phyloP scores from a whole-genome alignment of 2,888 invertebrate species.

The Pimpla rufipes region DNA sequence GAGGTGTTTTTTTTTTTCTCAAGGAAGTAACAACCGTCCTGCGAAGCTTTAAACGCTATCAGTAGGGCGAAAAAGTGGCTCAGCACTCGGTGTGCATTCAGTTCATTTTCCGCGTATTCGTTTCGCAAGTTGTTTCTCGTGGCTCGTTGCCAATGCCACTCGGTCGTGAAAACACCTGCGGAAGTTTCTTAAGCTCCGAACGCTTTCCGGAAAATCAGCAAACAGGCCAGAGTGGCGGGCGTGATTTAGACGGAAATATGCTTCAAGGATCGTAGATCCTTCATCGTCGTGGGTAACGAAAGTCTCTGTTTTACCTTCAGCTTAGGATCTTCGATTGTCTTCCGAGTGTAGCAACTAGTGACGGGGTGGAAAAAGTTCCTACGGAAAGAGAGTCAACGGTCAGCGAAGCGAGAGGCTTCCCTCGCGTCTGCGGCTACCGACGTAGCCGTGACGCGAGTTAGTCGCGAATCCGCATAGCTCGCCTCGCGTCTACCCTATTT shows the following conservation, averaged over 20 bases:
- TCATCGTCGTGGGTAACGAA: too few relatives aligned
- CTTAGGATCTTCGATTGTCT: not conserved
- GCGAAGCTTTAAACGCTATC: not conserved
- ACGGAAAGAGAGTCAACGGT: not conserved
- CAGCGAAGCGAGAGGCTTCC: constrained; percentile 14
- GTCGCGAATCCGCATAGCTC: constrained; percentile 27
- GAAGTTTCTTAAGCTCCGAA: not conserved
- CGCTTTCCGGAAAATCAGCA: not conserved
- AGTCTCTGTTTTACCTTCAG: too few relatives aligned
- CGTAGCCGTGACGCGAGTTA: not conserved
- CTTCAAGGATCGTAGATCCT: too few relatives aligned
- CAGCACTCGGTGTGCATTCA: not conserved
- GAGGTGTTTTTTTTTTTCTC: constrained; percentile 24
- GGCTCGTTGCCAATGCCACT: constrained; percentile 59
- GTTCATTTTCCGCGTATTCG: constrained; percentile 1
- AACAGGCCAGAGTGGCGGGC: not conserved
- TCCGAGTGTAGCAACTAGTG: not conserved
- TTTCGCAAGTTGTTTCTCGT: constrained; percentile 12
- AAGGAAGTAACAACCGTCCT: constrained; percentile 16
- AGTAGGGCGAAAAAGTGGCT: not conserved
- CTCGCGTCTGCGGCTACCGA: not conserved
- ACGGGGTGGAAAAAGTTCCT: not conserved
- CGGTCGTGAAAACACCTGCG: constrained; percentile 14
- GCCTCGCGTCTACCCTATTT: constrained; percentile 57
- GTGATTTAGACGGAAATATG: too few relatives aligned